phyloP scores from a whole-genome alignment of 2,888 invertebrate species.

The Phortica magna region DNA sequence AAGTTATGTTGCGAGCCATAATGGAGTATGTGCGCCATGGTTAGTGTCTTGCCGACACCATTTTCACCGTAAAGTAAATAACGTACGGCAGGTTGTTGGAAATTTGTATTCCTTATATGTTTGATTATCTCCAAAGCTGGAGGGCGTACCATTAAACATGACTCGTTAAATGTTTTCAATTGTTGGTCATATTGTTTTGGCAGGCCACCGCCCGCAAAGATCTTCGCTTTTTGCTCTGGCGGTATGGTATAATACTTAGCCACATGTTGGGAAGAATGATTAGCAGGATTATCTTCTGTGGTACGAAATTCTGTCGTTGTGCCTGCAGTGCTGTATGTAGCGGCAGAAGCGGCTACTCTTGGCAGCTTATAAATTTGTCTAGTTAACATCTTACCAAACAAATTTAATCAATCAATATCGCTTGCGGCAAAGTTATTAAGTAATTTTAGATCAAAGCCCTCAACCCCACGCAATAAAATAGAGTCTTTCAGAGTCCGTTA shows the following conservation, averaged over 20 bases:
- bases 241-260: conserved; percentile 88
- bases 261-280: conserved; percentile 84
- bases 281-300: conserved; percentile 74
- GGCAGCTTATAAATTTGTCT: neutral
- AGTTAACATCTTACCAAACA: neutral
- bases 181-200: conserved; percentile 84
- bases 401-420: too few species aligned
- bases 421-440: too few species aligned
- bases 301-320: conserved; percentile 77
- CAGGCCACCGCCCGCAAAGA: conserved; percentile 84
- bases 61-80: conserved; percentile 91
- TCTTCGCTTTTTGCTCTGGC: conserved; percentile 81
- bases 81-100: conserved; percentile 86
- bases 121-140: conserved; percentile 91
- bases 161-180: conserved; percentile 88
- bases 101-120: conserved; percentile 86
- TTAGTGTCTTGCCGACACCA: conserved; percentile 90
- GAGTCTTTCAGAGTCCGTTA: too few species aligned
- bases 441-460: too few species aligned
- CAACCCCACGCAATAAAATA: too few species aligned
- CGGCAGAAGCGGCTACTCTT: neutral
- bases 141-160: conserved; percentile 88
- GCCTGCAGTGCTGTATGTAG: neutral
- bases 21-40: conserved; percentile 89
- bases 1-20: conserved; percentile 86